Evolutionary conservation across 2,113 vertebrate species (phyloP), one percentile per base, ranked within the genome.

Genomic region (Mastomys coucha): DNA sequence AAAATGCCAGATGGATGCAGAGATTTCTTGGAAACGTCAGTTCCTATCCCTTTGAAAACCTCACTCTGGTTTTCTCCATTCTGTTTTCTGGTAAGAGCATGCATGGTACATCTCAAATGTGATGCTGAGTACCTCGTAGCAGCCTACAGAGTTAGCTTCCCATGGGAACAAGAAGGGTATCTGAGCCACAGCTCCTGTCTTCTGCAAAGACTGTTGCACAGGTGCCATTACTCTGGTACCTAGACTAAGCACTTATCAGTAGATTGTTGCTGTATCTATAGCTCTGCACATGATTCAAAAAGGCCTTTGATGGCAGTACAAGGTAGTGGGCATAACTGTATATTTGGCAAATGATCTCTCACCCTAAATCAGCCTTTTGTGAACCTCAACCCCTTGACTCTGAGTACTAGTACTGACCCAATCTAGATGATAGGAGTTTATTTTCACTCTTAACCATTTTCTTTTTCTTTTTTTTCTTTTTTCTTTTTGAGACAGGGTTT

Each of bases 21-120:
- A 31, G 6, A 49, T 88, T 76, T 76, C 65, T 86, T 89, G 53
- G 36, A 33, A 95, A 82, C 85, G 53, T 56, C 73, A 12, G 26
- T 58, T 97, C 9, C 49, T 92, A 0, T 78, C 26, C 24, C 56
- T 97, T 88, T 97, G 89, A 88, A 91, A 97, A 88, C 45, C 39
- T 81, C 53, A 36, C 91, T 92, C 78, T 88, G 22, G 24, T 89
- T 94, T 89, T 91, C 67, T 95, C 56, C 95, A 36, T 93, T 85
- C 10, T 73, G 5, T 89, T 17, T 58, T 51, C 88, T 96, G 87
- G 82, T 77, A 53, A 94, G 91, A 95, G 42, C 17, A 5, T 65
- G 72, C 17, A 5, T 80, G 80, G 28, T 67, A 39, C 56, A 89
- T 88, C 76, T 31, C 42, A 9, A 67, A 63, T 24, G 63, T 65